Percentiles rank a stretch among this genome's conserved stretches.
Evolutionary conservation across 2,113 vertebrate species (phyloP).

Genomic region (Eolophus roseicapilla): DNA sequence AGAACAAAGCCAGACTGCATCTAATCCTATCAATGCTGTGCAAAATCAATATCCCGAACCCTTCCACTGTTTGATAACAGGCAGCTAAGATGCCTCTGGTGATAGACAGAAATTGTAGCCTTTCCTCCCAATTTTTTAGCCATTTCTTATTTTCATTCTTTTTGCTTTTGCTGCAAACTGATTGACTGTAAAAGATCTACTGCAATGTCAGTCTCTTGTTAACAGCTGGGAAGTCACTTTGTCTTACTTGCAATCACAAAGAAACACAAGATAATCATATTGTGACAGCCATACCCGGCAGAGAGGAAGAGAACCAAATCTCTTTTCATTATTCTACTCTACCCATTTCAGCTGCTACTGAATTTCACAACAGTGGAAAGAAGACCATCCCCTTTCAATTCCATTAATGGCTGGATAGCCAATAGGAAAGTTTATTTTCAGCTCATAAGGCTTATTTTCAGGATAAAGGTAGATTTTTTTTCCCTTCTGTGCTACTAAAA

Average conservation of each 20-base stretch:
- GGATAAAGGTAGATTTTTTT: neutral
- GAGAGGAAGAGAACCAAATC: neutral
- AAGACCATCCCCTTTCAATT: neutral
- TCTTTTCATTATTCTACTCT: neutral
- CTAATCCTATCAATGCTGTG: slow-evolving; percentile 3
- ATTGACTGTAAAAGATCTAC: slow-evolving; percentile 49
- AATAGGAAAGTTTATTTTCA: neutral
- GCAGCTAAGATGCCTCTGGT: slow-evolving; percentile 11
- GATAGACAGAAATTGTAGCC: slow-evolving; percentile 38
- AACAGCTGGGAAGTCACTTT: slow-evolving; percentile 52
- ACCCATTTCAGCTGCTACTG: neutral
- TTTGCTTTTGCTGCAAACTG: neutral
- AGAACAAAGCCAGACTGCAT: neutral
- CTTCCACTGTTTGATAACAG: slow-evolving; percentile 21
- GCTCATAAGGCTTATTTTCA: neutral
- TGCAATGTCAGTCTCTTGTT: slow-evolving; percentile 18
- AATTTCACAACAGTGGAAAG: neutral
- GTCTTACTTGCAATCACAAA: slow-evolving; percentile 33
- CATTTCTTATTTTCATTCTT: slow-evolving; percentile 18
- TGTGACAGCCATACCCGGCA: slow-evolving; percentile 32
- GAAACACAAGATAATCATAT: slow-evolving; percentile 45
- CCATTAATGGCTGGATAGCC: neutral
- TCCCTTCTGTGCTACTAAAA: neutral
- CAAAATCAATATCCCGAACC: slow-evolving; percentile 12
- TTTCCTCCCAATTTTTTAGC: neutral